Conservation (phyloP, 1,140 invertebrate species). For the Bombus vancouverensis region DNA sequence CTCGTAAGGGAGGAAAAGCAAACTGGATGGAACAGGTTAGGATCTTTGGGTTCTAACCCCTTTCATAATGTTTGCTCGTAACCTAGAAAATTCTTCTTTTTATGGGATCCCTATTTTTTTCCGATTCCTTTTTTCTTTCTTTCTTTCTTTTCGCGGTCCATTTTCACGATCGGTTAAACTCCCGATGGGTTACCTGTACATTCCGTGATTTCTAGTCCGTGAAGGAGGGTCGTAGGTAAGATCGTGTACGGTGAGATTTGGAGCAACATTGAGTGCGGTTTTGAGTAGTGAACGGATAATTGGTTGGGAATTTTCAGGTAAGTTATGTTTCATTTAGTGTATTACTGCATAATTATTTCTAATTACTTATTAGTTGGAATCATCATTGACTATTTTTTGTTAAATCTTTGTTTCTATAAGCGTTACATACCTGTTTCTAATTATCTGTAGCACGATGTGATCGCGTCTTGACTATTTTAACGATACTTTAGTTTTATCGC, state of each 20-base stretch:
- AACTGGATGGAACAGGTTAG: slow-evolving; percentile 64
- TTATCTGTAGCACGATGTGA: too few species aligned
- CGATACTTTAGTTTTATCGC: too few species aligned
- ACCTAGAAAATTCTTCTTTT: slow-evolving; percentile 47
- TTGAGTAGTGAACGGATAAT: neutral
- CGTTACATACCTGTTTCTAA: too few species aligned
- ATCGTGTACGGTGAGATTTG: neutral
- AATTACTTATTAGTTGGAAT: neutral
- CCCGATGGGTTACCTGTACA: slow-evolving; percentile 25
- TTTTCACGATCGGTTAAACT: slow-evolving; percentile 39
- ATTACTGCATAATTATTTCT: neutral
- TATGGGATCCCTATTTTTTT: slow-evolving; percentile 28
- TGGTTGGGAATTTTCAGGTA: neutral
- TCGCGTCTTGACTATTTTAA: too few species aligned
- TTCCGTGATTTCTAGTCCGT: neutral
- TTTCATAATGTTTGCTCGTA: slow-evolving; percentile 49
- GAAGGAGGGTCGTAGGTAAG: neutral
- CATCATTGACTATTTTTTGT: too few species aligned
- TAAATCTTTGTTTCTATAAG: too few species aligned
- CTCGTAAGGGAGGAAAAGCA: slow-evolving; percentile 44
- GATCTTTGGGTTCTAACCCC: slow-evolving; percentile 42
- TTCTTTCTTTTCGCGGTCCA: neutral
- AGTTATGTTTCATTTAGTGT: neutral
- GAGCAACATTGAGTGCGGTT: neutral
- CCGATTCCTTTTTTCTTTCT: neutral